Conservation (phyloP, 2,113 vertebrate species). For the Hippocampus mohnikei region DNA sequence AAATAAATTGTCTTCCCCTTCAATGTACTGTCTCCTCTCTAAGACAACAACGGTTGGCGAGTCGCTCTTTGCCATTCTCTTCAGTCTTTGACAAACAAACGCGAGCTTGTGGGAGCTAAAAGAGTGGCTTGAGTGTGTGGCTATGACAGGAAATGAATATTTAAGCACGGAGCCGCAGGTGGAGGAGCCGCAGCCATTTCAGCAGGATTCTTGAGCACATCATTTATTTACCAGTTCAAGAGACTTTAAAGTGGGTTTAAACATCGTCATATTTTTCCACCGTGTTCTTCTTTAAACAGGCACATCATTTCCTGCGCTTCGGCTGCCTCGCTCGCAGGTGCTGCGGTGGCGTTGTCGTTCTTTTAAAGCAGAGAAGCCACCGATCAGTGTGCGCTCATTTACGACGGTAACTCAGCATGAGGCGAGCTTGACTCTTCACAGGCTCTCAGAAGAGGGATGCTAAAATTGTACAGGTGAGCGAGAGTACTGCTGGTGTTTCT, state of each 20-base stretch:
- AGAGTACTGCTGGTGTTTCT: not conserved
- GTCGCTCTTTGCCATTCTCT: constrained; percentile 33
- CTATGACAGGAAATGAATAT: constrained; percentile 69
- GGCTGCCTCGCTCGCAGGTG: constrained; percentile 38
- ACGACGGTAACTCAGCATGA: not conserved
- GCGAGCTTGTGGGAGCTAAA: constrained; percentile 11
- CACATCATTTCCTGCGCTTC: constrained; percentile 44
- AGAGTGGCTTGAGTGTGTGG: constrained; percentile 31
- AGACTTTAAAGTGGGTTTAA: constrained; percentile 69
- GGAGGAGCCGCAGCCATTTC: constrained; percentile 56
- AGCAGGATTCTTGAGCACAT: constrained; percentile 56
- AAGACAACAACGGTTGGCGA: constrained; percentile 28
- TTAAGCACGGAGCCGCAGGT: constrained; percentile 65
- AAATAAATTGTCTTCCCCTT: constrained; percentile 35
- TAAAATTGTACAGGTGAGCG: not conserved
- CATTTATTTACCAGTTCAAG: constrained; percentile 68
- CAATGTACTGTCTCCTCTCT: constrained; percentile 5
- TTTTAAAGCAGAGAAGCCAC: not conserved
- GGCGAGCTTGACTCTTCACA: not conserved
- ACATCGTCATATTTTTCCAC: constrained; percentile 43
- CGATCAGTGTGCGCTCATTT: constrained; percentile 7
- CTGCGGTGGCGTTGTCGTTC: not conserved
- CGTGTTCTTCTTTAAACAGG: constrained; percentile 5
- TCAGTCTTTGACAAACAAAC: constrained; percentile 27
- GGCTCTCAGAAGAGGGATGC: not conserved